Base-by-base conservation (phyloP, 2,888 invertebrate genomes). In the Eulithis prunata region DNA sequence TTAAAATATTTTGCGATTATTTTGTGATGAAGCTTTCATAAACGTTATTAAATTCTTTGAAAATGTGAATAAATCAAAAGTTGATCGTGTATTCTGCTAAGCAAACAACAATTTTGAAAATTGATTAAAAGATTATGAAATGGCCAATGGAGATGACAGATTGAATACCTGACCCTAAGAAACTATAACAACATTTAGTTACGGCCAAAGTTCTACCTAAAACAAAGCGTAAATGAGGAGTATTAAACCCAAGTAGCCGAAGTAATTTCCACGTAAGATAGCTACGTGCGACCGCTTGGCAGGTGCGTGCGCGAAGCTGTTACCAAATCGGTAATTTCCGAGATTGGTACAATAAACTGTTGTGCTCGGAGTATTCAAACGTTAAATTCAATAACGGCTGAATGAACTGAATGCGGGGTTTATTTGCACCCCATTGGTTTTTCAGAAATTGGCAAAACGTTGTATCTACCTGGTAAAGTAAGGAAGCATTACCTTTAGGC, bases 281-380 rank as follows among this genome's bases (percentile, higher is more conserved):
- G 52, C 59, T 59, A 58, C 57, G 53, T 53, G 62, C 49, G 13
- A 60, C 41, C 52, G 57, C 57, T 56, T 63, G 63, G 58, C 65
- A 62, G 68, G 71, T 81, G 82, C 84, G 84, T 82, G 83, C 71
- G 75, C 72, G 77, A 79, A 82, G 81, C 78, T 80, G 80, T 81
- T 80, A 78, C 73, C 69, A 71, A 80, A 77, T 77, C 71, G 71
- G 69, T 74, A 73, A 76, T 78, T 72, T 71, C 70, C 72, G 60
- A 75, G 72, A 76, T 76, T 74, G 76, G 73, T 72, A 75, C 74
- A 74, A 72, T 79, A 79, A 79, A 77, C 75, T 75, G 73, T 67
- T 70, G 60, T 71, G 67, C 61, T 69, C 75, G 70, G 74, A 73
- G 70, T 71, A 68, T 70, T 76, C 73, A 72, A 72, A 71, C 70